phyloP scores from a whole-genome alignment of 2,113 vertebrate species.

The Nycticebus coucang region DNA sequence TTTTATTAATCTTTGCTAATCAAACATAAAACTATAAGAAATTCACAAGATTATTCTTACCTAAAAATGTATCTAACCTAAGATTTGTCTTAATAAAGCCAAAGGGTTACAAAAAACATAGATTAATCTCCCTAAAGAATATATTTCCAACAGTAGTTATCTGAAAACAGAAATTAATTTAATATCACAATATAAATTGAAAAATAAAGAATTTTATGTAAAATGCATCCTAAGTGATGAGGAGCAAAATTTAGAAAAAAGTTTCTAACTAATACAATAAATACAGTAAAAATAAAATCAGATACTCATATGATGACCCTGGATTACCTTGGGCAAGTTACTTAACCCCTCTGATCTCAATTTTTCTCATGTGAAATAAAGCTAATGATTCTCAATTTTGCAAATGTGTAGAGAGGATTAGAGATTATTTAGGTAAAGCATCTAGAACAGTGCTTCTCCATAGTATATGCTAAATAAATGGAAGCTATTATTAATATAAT shows the following conservation, averaged over 20 bases:
- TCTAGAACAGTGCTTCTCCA: not conserved
- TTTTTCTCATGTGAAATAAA: slow-evolving; percentile 12
- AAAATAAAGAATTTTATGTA: not conserved
- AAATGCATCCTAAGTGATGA: not conserved
- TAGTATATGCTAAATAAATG: not conserved
- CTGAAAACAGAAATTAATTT: slow-evolving; percentile 33
- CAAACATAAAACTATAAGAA: not conserved
- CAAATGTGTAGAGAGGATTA: not conserved
- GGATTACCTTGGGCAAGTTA: slow-evolving; percentile 11
- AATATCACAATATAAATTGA: slow-evolving; percentile 3
- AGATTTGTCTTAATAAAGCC: not conserved
- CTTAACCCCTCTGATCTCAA: slow-evolving; percentile 7
- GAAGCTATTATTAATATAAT: not conserved
- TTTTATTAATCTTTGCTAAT: not conserved
- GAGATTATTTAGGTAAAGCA: not conserved
- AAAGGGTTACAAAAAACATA: slow-evolving; percentile 7
- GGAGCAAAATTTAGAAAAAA: not conserved
- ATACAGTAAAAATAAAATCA: not conserved
- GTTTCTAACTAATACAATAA: not conserved
- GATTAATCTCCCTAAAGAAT: not conserved
- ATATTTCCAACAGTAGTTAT: not conserved
- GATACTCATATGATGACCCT: not conserved
- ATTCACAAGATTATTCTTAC: not conserved
- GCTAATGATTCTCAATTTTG: not conserved
- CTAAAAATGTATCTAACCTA: not conserved